A percentile compares a stretch with the other conserved stretches of the same genome.
phyloP scores from a whole-genome alignment of 1,140 invertebrate species.

The Neotoxoptera formosana region DNA sequence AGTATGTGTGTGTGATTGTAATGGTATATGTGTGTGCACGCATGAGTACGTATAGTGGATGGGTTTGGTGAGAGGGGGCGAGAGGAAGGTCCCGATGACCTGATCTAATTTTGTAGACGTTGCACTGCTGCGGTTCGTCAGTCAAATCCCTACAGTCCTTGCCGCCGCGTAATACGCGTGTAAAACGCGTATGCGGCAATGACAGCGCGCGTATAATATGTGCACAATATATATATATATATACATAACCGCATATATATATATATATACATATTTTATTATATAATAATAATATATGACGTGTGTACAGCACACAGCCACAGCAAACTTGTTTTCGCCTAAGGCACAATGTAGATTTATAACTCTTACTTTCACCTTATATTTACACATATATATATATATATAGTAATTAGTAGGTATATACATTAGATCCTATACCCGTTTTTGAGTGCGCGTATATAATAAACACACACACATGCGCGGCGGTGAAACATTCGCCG shows the following conservation, averaged over 20 bases:
- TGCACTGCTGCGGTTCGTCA: constrained; percentile 15
- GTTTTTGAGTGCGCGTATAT: not conserved
- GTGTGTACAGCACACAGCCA: not conserved
- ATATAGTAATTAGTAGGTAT: too few relatives aligned
- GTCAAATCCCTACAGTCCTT: constrained; percentile 34
- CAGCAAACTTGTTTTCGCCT: not conserved
- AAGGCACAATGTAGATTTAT: not conserved
- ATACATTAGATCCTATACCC: not conserved
- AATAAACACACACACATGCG: constrained; percentile 5
- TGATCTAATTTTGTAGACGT: constrained; percentile 45
- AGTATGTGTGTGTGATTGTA: not conserved
- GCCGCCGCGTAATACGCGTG: not conserved
- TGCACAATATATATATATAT: not conserved
- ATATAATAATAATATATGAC: not conserved
- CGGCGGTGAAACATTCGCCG: constrained; percentile 15
- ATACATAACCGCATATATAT: not conserved
- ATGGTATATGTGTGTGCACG: not conserved
- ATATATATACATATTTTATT: not conserved
- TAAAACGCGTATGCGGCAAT: not conserved
- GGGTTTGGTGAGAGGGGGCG: not conserved
- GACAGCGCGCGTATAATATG: not conserved
- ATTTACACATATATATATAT: not conserved
- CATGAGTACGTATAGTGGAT: not conserved
- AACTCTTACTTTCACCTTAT: constrained; percentile 32
- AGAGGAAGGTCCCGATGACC: constrained; percentile 2